Base-by-base conservation (phyloP, 2,888 invertebrate species). In the Heliconius cydno region DNA sequence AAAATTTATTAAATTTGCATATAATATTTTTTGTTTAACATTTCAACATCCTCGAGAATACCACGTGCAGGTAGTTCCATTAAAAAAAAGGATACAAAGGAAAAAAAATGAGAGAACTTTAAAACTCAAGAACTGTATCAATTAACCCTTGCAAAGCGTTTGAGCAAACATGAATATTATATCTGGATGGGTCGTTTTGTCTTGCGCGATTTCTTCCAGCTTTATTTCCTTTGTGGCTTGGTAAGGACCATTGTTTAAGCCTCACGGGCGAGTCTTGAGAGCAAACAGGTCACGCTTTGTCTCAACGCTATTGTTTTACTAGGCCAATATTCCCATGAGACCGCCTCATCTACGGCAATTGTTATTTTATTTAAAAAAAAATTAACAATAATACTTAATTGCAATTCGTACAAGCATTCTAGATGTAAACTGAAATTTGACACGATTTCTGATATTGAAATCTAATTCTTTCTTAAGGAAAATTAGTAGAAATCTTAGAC, bases 261-360 rank as follows among this genome's bases (percentile, higher is more conserved):
- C 91, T 87, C 92, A 91, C 90, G 89, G 90, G 88, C 86, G 87
- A 86, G 89, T 91, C 91, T 91, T 90, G 85, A 86, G 87, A 84
- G 91, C 90, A 92, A 91, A 92, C 92, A 90, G 90, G 87, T 89
- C 89, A 90, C 85, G 84, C 90, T 88, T 92, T 91, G 91, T 91
- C 89, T 88, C 85, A 86, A 82, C 82, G 85, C 86, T 86, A 89
- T 90, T 92, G 93, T 94, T 93, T 91, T 88, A 91, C 87, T 88
- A 88, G 87, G 87, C 86, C 87, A 88, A 87, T 87, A 88, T 91
- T 92, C 92, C 91, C 92, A 90, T 89, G 92, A 87, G 89, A 88
- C 78, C 71, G 74, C 76, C 81, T 79, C 82, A 82, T 82, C 82
- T 82, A 79, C 76, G 78, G 72, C 76, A 74, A 81, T 78, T 80